A percentile compares a stretch with the other conserved stretches of the same genome.
These are phyloP conservation scores for Acanthurus leucopareius DNA, from an alignment of 2,797 vertebrate genomes.

Conservation along the genomic window DNA sequence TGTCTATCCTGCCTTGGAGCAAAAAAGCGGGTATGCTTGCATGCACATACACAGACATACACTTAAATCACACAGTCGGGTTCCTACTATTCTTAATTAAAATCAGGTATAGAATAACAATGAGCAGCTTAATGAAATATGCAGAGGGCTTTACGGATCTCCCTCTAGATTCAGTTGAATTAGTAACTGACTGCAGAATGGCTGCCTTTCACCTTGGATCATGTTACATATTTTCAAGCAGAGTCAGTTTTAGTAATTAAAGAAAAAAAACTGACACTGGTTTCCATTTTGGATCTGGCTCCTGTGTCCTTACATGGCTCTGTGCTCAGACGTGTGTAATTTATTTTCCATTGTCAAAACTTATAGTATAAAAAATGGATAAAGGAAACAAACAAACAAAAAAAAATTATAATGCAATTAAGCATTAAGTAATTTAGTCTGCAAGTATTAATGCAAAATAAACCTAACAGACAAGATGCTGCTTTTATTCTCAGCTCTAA, in stretches of 20 bases:
- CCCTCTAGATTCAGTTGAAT: conserved; percentile 65
- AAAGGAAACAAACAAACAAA: neutral
- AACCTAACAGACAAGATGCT: conserved; percentile 5
- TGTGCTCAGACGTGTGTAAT: conserved; percentile 23
- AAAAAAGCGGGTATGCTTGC: conserved; percentile 1
- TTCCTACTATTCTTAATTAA: conserved; percentile 78
- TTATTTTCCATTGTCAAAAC: conserved; percentile 7
- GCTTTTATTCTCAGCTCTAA: conserved; percentile 12
- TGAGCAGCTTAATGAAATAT: conserved; percentile 78
- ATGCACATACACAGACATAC: conserved; percentile 27
- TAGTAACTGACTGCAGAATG: conserved; percentile 40
- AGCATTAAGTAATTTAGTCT: neutral
- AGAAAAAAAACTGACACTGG: conserved; percentile 1
- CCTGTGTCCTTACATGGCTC: neutral
- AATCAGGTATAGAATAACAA: conserved; percentile 80
- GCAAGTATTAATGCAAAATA: neutral
- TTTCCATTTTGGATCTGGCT: conserved; percentile 4
- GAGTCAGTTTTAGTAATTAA: conserved; percentile 46
- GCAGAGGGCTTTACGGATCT: conserved; percentile 74
- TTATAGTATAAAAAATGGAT: neutral
- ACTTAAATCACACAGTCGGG: conserved; percentile 67
- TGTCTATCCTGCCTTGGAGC: conserved; percentile 27
- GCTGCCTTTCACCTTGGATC: conserved; percentile 53
- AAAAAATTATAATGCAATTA: neutral
- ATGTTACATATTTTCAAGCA: conserved; percentile 41